Base-by-base conservation (phyloP, 2,888 invertebrate genomes). In the Polymixis lichenea region DNA sequence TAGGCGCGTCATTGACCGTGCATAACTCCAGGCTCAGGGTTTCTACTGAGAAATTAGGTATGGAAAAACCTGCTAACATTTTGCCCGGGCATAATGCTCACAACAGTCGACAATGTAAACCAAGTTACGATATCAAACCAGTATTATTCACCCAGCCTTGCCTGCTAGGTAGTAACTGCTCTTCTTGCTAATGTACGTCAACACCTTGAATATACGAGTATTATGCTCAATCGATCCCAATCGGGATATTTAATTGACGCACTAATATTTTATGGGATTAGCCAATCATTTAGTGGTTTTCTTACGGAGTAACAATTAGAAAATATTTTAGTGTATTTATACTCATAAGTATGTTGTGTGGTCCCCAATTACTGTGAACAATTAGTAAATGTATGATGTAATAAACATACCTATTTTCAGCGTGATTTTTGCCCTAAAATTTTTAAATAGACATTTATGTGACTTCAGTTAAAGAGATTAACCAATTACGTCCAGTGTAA, bases 101-200 rank as follows among this genome's bases (percentile, higher is more conserved):
- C 13, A 49, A 49, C 15, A 51, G 28, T 66, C 49, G 49, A 51
- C 28, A 66, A 22, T 32, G 22, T n/a, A n/a, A n/a, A 17, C 22
- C n/a, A 66, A 38, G 15, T 61, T 46, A 11, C 53, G 17, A 46
- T 53, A n/a, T 55, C 17, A 32, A 69, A 61, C 61, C 60, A 61
- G 19, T 28, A 55, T 77, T 61, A 77, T 38, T 55, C 53, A 78
- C 38, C 61, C 55, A 13, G 46, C 60, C 32, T 61, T 78, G 53
- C 22, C 22, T 69, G 53, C 15, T n/a, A 22, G 9, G 60, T 78
- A 69, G 61, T 69, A 53, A 70, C 15, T 78, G 22, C 11, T 69
- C 53, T 53, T 4, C 25, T 49, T 70, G 78, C n/a, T 77, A 70
- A 19, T 78, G 53, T 78, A 61, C 55, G 78, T 78, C 78, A 19